These are phyloP conservation scores for Drosophila mulleri DNA, from an alignment of 2,888 invertebrate genomes.

Conservation along the genomic window DNA sequence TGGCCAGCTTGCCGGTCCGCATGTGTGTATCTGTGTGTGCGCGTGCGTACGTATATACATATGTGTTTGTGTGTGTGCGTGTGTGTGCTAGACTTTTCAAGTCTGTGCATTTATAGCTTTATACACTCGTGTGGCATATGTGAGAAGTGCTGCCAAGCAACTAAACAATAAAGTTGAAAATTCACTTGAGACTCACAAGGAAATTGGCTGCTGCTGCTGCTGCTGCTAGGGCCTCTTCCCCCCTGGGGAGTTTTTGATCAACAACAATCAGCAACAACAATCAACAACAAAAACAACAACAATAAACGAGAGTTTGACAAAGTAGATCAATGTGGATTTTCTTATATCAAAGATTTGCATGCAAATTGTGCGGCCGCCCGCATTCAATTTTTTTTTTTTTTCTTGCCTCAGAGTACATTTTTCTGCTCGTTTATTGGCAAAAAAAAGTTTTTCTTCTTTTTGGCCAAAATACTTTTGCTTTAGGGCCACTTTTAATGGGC, in stretches of 20 bases:
- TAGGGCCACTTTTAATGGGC: slow-evolving; percentile 31
- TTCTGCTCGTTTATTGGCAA: slow-evolving; percentile 33
- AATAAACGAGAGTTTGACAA: slow-evolving; percentile 51
- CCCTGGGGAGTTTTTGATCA: slow-evolving; percentile 49
- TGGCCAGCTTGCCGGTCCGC: slow-evolving; percentile 41
- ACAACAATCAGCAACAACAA: slow-evolving; percentile 19
- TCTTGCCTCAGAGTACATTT: slow-evolving; percentile 20
- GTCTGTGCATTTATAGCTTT: slow-evolving; percentile 57
- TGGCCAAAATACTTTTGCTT: slow-evolving; percentile 22
- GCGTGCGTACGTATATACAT: not conserved
- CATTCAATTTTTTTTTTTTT: slow-evolving; percentile 12
- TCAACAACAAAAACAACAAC: slow-evolving; percentile 20
- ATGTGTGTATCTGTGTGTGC: not conserved
- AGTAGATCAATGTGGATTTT: slow-evolving; percentile 57
- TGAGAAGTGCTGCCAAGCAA: slow-evolving; percentile 55
- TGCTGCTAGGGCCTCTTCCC: slow-evolving; percentile 10
- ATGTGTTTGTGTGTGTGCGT: not conserved
- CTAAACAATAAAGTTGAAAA: slow-evolving; percentile 75
- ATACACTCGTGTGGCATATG: slow-evolving; percentile 32
- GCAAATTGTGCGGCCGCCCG: slow-evolving; percentile 53
- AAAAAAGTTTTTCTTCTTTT: slow-evolving; percentile 22
- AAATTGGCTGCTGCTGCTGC: slow-evolving; percentile 47
- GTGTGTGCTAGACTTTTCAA: slow-evolving; percentile 4
- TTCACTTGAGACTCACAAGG: slow-evolving; percentile 57
- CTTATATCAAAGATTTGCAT: slow-evolving; percentile 43